Percentiles rank a stretch among this genome's conserved stretches.
These are phyloP conservation scores for Drosophila nasuta DNA, from an alignment of 1,140 invertebrate genomes.

Conservation along the genomic window DNA sequence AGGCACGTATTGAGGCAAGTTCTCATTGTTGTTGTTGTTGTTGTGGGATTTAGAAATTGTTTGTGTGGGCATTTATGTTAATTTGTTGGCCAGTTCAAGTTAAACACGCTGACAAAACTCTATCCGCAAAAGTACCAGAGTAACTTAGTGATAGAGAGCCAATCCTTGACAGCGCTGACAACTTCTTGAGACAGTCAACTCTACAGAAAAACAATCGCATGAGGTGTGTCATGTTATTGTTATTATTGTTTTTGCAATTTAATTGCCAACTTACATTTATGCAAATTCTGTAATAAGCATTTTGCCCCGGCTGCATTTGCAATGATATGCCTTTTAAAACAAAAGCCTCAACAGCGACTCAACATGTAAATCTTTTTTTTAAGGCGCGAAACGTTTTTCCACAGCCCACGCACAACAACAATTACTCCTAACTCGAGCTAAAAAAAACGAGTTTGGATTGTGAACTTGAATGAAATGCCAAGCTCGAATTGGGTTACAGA, in stretches of 20 bases:
- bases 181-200: constrained; percentile 40
- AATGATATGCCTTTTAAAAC: constrained; percentile 52
- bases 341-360: constrained; percentile 9
- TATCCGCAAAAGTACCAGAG: constrained; percentile 8
- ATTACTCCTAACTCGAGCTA: constrained; percentile 19
- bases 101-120: constrained; percentile 25
- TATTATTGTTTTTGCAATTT: constrained; percentile 60
- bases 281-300: constrained; percentile 77
- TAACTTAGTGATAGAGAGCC: constrained; percentile 33
- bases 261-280: constrained; percentile 76
- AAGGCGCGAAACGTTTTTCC: constrained; percentile 78
- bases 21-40: constrained; percentile 13
- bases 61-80: constrained; percentile 65
- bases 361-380: constrained; percentile 42
- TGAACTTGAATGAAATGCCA: constrained; percentile 79
- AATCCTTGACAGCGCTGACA: constrained; percentile 65
- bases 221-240: constrained; percentile 63
- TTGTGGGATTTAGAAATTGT: constrained; percentile 65
- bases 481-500: constrained; percentile 76
- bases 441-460: constrained; percentile 54
- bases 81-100: constrained; percentile 40
- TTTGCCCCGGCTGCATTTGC: constrained; percentile 41
- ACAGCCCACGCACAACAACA: constrained; percentile 65
- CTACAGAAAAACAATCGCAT: not conserved
- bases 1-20: constrained; percentile 62